These are phyloP conservation scores for Matsumurasca onukii DNA, from an alignment of 1,140 invertebrate genomes.

Conservation along the genomic window DNA sequence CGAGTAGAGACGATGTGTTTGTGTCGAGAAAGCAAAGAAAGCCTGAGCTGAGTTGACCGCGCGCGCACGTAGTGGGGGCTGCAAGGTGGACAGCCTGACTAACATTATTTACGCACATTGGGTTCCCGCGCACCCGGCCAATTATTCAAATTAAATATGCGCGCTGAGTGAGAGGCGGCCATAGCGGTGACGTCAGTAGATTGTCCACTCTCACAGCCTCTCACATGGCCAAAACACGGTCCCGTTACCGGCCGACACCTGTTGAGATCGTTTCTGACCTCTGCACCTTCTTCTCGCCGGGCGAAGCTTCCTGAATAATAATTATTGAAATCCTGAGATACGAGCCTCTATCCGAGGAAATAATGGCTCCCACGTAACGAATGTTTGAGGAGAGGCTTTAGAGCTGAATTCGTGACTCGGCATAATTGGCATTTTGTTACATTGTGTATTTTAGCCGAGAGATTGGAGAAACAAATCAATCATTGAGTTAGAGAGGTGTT, in stretches of 20 bases:
- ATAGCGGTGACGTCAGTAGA: constrained; percentile 11
- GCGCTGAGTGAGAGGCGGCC: constrained; percentile 9
- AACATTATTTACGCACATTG: constrained; percentile 24
- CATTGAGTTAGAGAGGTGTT: no score
- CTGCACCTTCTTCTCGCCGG: background rate
- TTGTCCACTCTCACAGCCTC: background rate
- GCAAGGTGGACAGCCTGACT: constrained; percentile 1
- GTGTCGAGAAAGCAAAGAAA: constrained; percentile 1
- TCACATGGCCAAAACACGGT: background rate
- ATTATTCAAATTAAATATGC: constrained; percentile 26
- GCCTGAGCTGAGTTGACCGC: no score
- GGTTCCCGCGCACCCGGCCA: background rate
- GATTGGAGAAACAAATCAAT: no score
- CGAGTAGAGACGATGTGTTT: no score
- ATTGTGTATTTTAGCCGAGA: no score
- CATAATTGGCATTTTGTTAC: no score
- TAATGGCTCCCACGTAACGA: no score
- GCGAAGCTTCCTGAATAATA: no score
- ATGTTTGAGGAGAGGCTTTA: no score
- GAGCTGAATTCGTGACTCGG: no score
- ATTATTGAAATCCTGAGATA: no score
- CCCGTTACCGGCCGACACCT: background rate
- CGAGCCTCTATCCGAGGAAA: no score
- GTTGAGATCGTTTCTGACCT: background rate
- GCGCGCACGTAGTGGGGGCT: background rate